These are phyloP conservation scores for Chromis chromis DNA, from an alignment of 2,797 vertebrate genomes.

Conservation along the genomic window DNA sequence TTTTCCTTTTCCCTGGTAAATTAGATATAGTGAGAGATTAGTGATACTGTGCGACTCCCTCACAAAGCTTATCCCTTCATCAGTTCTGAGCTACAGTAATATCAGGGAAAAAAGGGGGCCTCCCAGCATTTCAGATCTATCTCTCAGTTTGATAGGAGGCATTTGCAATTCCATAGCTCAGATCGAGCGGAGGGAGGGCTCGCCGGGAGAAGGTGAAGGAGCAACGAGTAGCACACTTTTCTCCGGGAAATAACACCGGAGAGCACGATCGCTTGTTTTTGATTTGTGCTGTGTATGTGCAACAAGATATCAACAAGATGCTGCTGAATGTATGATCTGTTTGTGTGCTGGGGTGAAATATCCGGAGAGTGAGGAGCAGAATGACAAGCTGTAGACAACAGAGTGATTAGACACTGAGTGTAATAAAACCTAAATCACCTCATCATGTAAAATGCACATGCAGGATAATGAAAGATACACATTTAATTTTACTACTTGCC, in stretches of 20 bases:
- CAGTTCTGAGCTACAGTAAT: slow-evolving; percentile 59
- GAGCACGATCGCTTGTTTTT: slow-evolving; percentile 47
- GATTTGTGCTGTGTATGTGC: slow-evolving; percentile 51
- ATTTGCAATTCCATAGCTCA: slow-evolving; percentile 66
- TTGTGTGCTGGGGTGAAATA: slow-evolving; percentile 21
- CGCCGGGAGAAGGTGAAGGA: slow-evolving; percentile 31
- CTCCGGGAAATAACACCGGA: slow-evolving; percentile 51
- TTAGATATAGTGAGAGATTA: slow-evolving; percentile 70
- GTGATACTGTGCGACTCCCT: slow-evolving; percentile 43
- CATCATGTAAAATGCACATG: slow-evolving; percentile 3
- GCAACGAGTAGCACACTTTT: slow-evolving; percentile 22
- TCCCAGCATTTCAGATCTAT: slow-evolving; percentile 53
- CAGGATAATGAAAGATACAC: neutral
- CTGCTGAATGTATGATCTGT: slow-evolving; percentile 33
- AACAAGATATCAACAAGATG: slow-evolving; percentile 52
- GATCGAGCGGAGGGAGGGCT: slow-evolving; percentile 29
- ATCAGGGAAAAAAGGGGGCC: slow-evolving; percentile 49
- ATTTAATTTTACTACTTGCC: too few relatives aligned
- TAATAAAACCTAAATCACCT: slow-evolving; percentile 17
- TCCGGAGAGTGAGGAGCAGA: slow-evolving; percentile 19
- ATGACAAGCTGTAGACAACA: slow-evolving; percentile 29
- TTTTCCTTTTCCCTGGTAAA: slow-evolving; percentile 48
- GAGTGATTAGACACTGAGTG: slow-evolving; percentile 41
- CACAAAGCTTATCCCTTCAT: slow-evolving; percentile 72
- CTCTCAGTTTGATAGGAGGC: slow-evolving; percentile 56